Conservation (phyloP, 2,888 invertebrate genomes). For the Boloria selene region DNA sequence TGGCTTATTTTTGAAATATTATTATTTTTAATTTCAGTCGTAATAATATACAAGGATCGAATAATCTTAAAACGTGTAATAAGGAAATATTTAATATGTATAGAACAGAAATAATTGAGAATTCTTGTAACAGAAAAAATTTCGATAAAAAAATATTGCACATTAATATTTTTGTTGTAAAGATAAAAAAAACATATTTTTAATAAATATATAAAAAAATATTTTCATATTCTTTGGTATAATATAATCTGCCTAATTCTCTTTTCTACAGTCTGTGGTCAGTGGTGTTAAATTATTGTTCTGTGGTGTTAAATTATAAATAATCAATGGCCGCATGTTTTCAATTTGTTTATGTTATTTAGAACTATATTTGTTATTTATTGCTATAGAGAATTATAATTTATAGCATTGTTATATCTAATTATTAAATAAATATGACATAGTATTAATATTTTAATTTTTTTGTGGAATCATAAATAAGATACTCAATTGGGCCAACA, state of each 20-base stretch:
- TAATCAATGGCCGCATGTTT: conserved; percentile 60
- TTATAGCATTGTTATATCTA: neutral
- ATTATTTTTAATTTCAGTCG: neutral
- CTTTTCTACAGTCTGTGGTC: neutral
- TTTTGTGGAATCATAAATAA: neutral
- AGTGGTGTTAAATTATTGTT: too few species aligned
- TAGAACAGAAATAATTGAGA: too few species aligned
- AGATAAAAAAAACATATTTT: too few species aligned
- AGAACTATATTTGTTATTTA: neutral
- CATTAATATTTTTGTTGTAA: too few species aligned
- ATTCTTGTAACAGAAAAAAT: too few species aligned
- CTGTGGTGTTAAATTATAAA: too few species aligned
- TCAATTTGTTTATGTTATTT: conserved; percentile 58
- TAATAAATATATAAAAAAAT: too few species aligned
- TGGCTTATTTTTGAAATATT: neutral
- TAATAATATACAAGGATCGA: too few species aligned
- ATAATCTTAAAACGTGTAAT: too few species aligned
- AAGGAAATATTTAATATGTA: too few species aligned
- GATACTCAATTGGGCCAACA: neutral
- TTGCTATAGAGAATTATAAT: neutral
- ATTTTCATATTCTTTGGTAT: neutral
- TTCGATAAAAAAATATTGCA: too few species aligned
- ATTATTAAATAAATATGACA: neutral
- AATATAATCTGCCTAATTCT: neutral
- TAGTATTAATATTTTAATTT: neutral